Evolutionary conservation across 1,140 invertebrate genomes (phyloP).

Genomic region (Dreissena polymorpha): DNA sequence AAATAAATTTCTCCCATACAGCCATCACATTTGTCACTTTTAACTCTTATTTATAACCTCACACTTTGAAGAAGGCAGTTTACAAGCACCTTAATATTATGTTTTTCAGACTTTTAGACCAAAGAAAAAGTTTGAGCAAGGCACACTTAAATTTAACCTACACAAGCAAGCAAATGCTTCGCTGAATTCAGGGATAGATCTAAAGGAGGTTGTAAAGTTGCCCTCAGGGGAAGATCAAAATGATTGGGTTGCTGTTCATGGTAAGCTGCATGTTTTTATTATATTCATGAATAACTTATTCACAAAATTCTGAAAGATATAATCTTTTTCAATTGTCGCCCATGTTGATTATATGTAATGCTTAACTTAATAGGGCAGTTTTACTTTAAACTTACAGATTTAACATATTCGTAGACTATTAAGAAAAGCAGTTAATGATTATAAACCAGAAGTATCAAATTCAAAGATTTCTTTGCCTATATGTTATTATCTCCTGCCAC

Average conservation of each 20-base stretch:
- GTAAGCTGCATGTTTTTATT: constrained; percentile 79
- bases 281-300: no score
- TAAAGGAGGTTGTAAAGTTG: constrained; percentile 90
- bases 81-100: background rate
- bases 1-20: background rate
- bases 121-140: constrained; percentile 93
- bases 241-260: constrained; percentile 98
- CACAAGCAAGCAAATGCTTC: constrained; percentile 97
- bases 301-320: background rate
- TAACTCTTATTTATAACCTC: background rate
- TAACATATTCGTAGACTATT: no score
- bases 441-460: no score
- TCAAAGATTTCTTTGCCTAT: no score
- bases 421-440: no score
- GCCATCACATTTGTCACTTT: background rate
- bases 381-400: no score
- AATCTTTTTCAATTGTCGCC: background rate
- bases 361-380: background rate
- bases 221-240: constrained; percentile 93
- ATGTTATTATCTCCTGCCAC: no score
- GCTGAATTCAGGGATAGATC: constrained; percentile 95
- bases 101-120: constrained; percentile 77
- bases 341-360: background rate
- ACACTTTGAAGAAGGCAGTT: background rate
- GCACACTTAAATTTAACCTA: constrained; percentile 94